Conservation (phyloP, 2,888 invertebrate species). For the Rhopalosiphum nymphaeae region DNA sequence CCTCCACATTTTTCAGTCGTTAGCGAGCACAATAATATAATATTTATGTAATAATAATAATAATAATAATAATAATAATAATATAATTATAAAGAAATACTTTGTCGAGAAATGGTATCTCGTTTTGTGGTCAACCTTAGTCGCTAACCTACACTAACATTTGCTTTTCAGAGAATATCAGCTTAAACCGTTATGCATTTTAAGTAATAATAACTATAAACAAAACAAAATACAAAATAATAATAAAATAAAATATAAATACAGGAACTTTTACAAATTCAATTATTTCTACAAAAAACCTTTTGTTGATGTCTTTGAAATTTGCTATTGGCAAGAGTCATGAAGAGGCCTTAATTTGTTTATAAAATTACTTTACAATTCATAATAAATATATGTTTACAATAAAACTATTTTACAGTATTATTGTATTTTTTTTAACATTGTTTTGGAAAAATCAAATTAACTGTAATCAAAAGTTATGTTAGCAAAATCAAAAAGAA, state of each 20-base stretch:
- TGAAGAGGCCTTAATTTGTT: slow-evolving; percentile 28
- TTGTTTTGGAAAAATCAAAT: background rate
- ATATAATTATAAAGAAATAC: slow-evolving; percentile 56
- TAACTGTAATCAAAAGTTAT: background rate
- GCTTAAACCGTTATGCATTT: background rate
- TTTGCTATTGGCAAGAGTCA: slow-evolving; percentile 47
- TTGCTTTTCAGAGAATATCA: slow-evolving; percentile 22
- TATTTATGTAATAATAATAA: slow-evolving; percentile 53
- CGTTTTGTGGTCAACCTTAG: slow-evolving; percentile 9
- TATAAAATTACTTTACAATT: background rate
- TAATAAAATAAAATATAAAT: slow-evolving; percentile 45
- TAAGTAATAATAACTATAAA: slow-evolving; percentile 30
- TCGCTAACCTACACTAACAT: background rate
- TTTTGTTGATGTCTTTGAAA: slow-evolving; percentile 27
- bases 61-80: slow-evolving; percentile 46
- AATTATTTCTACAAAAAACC: slow-evolving; percentile 9
- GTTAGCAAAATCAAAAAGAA: slow-evolving; percentile 20
- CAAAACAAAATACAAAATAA: slow-evolving; percentile 56
- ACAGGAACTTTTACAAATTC: slow-evolving; percentile 62
- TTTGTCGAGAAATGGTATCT: slow-evolving; percentile 31
- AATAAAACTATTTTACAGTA: background rate
- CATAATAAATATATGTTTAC: background rate
- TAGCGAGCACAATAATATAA: slow-evolving; percentile 62
- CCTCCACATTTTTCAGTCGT: slow-evolving; percentile 63
- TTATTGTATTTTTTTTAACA: background rate